A percentile compares a stretch with the other conserved stretches of the same genome.
These are phyloP conservation scores for Ormyrus nitidulus DNA, from an alignment of 2,888 invertebrate genomes.

Conservation along the genomic window DNA sequence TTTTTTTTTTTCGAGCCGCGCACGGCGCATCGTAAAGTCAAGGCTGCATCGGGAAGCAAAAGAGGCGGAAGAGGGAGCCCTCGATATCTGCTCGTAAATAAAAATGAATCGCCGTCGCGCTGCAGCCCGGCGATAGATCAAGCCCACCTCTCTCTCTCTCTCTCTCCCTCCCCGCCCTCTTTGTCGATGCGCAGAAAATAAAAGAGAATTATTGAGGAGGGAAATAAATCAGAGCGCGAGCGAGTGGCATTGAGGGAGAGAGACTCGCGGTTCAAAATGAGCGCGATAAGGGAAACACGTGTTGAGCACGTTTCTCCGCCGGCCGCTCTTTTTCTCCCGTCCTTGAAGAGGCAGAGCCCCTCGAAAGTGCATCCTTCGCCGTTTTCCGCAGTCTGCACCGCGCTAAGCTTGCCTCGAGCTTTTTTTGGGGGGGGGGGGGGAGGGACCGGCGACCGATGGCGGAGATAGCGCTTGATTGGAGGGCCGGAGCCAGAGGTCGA, in stretches of 20 bases:
- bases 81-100: conserved; percentile 25
- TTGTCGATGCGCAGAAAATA: conserved; percentile 60
- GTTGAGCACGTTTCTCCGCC: conserved; percentile 67
- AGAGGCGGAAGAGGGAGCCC: no score
- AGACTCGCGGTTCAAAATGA: conserved; percentile 39
- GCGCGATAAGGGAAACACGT: conserved; percentile 72
- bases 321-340: conserved; percentile 28
- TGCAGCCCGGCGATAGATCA: conserved; percentile 31
- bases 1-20: no score
- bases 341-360: not conserved
- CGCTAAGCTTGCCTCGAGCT: no score
- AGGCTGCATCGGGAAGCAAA: no score
- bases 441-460: no score
- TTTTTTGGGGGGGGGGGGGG: no score
- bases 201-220: conserved; percentile 69
- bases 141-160: not conserved
- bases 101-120: conserved; percentile 37
- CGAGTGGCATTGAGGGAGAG: conserved; percentile 61
- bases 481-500: no score
- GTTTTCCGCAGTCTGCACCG: no score
- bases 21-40: no score
- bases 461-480: no score
- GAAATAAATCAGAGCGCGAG: conserved; percentile 68
- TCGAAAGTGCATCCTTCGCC: not conserved
- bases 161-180: not conserved